Percentiles rank a stretch among this genome's conserved stretches.
Conservation (phyloP, 1,140 invertebrate genomes). For the Camponotus vicinus region DNA sequence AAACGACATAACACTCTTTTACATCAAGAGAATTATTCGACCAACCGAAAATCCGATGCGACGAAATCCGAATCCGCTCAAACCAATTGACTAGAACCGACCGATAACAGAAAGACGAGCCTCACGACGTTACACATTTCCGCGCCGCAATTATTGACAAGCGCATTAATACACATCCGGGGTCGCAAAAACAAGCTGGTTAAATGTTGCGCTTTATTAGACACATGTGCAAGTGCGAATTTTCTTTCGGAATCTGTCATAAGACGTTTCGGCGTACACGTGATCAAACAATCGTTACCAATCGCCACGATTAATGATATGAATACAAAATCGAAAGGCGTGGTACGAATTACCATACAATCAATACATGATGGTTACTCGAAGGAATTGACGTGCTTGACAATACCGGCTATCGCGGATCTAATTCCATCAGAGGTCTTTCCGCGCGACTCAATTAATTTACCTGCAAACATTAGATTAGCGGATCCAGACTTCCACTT, state of each 20-base stretch:
- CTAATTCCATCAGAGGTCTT: not conserved
- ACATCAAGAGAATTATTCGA: not conserved
- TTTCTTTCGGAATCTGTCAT: too few relatives aligned
- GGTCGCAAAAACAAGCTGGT: too few relatives aligned
- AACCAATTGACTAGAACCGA: too few relatives aligned
- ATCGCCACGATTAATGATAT: not conserved
- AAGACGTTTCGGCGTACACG: not conserved
- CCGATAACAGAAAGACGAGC: too few relatives aligned
- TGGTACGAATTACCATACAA: not conserved
- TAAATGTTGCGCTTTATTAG: too few relatives aligned
- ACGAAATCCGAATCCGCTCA: too few relatives aligned
- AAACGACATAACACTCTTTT: not conserved
- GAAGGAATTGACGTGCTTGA: not conserved
- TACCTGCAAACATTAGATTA: not conserved
- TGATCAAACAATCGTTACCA: not conserved
- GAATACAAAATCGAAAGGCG: not conserved
- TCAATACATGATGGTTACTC: not conserved
- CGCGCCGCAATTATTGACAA: too few relatives aligned
- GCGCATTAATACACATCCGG: too few relatives aligned
- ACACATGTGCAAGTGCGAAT: too few relatives aligned
- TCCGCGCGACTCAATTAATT: not conserved
- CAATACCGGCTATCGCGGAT: not conserved
- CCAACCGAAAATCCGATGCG: not conserved
- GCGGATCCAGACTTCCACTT: not conserved
- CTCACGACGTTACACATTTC: too few relatives aligned